Conservation (phyloP, 2,113 vertebrate genomes). For the Kobus ellipsiprymnus region DNA sequence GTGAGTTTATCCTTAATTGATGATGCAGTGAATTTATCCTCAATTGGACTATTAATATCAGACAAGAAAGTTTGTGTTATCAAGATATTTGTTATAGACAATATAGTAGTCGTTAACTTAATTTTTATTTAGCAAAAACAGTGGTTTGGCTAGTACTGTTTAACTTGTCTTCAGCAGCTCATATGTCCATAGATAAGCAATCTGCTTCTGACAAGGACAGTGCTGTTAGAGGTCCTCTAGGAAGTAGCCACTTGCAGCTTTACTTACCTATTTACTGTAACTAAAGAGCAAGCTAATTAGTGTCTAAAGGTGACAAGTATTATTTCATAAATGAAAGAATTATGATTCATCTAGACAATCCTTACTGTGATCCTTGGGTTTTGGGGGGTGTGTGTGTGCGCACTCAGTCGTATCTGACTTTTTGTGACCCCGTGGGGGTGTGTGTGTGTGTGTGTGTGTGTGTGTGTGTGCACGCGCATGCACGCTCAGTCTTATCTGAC, state of each 20-base stretch:
- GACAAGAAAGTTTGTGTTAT: background rate
- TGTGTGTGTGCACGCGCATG: background rate
- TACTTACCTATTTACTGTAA: background rate
- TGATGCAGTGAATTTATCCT: background rate
- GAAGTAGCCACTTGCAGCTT: background rate
- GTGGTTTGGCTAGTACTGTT: background rate
- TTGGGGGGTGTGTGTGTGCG: accelerated
- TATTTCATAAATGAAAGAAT: background rate
- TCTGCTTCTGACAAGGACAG: background rate
- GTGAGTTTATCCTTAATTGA: background rate
- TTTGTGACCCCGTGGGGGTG: background rate
- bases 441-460: no score
- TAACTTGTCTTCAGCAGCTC: background rate
- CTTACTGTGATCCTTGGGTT: background rate
- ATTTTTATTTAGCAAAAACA: constrained; percentile 2
- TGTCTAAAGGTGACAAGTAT: background rate
- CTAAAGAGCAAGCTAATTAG: background rate
- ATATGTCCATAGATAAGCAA: background rate
- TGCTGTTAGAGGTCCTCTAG: background rate
- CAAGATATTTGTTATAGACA: constrained; percentile 28
- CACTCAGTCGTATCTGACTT: background rate
- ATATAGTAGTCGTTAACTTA: background rate
- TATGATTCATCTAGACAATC: background rate
- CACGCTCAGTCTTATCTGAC: accelerated
- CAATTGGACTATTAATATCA: background rate